Evolutionary conservation across 2,888 invertebrate genomes (phyloP).

Genomic region (Heliconius ismenius): DNA sequence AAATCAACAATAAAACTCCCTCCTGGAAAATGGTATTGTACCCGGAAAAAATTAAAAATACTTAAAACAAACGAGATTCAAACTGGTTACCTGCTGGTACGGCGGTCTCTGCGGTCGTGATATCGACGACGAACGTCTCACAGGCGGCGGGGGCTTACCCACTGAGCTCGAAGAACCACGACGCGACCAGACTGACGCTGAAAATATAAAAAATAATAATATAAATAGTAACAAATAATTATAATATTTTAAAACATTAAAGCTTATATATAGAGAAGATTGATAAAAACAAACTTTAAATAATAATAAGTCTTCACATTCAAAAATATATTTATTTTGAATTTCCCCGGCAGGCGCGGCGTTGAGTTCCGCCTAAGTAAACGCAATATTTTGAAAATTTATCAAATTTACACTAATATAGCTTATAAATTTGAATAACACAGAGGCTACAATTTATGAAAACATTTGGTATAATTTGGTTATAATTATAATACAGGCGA

Average conservation of each 20-base stretch:
- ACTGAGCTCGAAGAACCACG: constrained; percentile 79
- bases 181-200: constrained; percentile 80
- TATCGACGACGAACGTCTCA: constrained; percentile 88
- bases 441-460: too few species aligned
- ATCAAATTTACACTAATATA: too few species aligned
- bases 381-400: too few species aligned
- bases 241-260: not conserved
- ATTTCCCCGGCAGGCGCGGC: too few species aligned
- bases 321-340: too few species aligned
- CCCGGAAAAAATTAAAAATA: constrained; percentile 29
- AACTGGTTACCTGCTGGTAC: constrained; percentile 41
- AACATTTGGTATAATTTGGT: too few species aligned
- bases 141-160: constrained; percentile 90
- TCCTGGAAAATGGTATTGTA: not conserved
- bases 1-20: too few species aligned
- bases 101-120: constrained; percentile 62
- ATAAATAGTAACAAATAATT: not conserved
- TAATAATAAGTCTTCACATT: not conserved
- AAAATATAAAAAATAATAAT: constrained; percentile 1
- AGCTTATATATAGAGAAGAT: not conserved
- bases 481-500: too few species aligned
- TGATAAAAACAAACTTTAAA: not conserved
- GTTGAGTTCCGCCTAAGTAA: too few species aligned
- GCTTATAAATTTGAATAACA: too few species aligned
- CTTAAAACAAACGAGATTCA: not conserved